phyloP scores from a whole-genome alignment of 2,113 vertebrate genomes.

The Gorsachius goisagi region DNA sequence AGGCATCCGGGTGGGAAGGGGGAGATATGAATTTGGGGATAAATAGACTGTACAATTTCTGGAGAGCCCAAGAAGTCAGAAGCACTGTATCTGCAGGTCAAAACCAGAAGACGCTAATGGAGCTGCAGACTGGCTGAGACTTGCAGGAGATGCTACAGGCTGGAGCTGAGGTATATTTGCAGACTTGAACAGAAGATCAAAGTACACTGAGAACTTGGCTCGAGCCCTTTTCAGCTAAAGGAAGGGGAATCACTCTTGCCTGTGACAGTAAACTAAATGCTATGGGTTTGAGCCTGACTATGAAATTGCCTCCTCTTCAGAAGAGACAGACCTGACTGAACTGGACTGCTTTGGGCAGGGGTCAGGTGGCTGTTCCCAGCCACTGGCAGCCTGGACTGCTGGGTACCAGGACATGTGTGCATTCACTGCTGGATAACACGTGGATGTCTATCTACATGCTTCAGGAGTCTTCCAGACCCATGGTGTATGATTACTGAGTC shows the following conservation, averaged over 20 bases:
- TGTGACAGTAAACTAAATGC: neutral
- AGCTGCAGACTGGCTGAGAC: neutral
- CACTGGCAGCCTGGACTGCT: neutral
- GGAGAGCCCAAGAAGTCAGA: neutral
- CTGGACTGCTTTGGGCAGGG: neutral
- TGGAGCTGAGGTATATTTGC: neutral
- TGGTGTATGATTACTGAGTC: neutral
- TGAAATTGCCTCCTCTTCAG: neutral
- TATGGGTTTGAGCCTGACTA: neutral
- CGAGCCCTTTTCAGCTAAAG: neutral
- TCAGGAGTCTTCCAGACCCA: neutral
- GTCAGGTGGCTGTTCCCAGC: neutral
- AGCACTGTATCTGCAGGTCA: neutral
- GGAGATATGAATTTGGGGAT: neutral
- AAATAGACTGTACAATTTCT: neutral
- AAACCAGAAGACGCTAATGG: fast-evolving
- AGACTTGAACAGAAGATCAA: neutral
- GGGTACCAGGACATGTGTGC: neutral
- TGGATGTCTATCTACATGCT: fast-evolving
- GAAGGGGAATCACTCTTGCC: neutral
- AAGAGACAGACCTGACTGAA: neutral
- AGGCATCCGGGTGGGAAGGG: neutral
- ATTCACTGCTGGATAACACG: neutral
- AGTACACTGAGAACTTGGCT: neutral
- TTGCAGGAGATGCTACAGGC: neutral